A percentile compares a stretch with the other conserved stretches of the same genome.
phyloP scores from a whole-genome alignment of 2,113 vertebrate species.

The Micronycteris hirsuta region DNA sequence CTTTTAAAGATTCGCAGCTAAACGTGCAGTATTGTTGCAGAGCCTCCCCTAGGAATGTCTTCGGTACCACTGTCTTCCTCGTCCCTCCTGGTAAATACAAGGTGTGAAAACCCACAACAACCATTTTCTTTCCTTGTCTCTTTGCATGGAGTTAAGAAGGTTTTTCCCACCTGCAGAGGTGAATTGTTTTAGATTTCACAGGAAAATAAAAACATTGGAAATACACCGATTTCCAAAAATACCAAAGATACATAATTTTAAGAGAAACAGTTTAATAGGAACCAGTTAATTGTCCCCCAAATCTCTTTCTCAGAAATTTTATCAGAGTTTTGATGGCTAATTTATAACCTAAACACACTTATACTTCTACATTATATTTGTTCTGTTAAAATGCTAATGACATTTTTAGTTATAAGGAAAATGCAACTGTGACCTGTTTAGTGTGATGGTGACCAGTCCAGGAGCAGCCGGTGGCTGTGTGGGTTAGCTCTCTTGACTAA shows the following conservation, averaged over 20 bases:
- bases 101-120: not conserved
- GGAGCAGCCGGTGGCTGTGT: not conserved
- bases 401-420: slow-evolving; percentile 17
- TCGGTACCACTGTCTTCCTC: not conserved
- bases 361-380: not conserved
- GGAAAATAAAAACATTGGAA: not conserved
- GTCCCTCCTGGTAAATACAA: not conserved
- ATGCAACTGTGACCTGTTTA: not conserved
- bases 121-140: not conserved
- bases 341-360: not conserved
- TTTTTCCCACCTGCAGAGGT: not conserved
- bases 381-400: not conserved
- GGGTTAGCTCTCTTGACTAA: not conserved
- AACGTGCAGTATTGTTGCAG: not conserved
- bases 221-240: not conserved
- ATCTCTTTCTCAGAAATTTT: slow-evolving; percentile 14
- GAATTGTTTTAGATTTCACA: not conserved
- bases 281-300: not conserved
- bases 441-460: not conserved
- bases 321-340: not conserved
- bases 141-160: not conserved
- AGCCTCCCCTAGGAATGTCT: not conserved
- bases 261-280: not conserved
- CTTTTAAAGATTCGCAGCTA: not conserved
- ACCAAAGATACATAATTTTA: not conserved